These are phyloP conservation scores for Notamacropus eugenii DNA, from an alignment of 2,797 vertebrate genomes.

Conservation along the genomic window DNA sequence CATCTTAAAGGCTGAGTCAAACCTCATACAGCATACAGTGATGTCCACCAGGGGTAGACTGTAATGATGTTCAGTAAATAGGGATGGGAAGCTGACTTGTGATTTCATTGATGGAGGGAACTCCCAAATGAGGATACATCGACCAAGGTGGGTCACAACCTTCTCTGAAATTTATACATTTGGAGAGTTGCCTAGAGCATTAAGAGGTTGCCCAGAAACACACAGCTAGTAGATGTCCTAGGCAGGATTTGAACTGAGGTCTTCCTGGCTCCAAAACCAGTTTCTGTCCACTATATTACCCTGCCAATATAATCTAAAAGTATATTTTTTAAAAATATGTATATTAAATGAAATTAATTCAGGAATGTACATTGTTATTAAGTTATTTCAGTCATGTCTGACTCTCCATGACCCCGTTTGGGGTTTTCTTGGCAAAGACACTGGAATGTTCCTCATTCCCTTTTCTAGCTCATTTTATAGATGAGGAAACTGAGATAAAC, in stretches of 20 bases:
- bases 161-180: neutral
- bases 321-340: neutral
- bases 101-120: neutral
- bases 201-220: neutral
- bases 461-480: neutral
- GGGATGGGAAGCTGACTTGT: neutral
- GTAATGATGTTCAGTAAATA: neutral
- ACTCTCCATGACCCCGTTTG: neutral
- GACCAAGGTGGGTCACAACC: neutral
- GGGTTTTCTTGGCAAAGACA: neutral
- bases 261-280: neutral
- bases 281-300: neutral
- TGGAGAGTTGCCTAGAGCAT: neutral
- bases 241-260: neutral
- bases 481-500: neutral
- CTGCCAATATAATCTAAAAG: neutral
- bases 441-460: neutral
- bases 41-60: neutral
- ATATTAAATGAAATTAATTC: neutral
- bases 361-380: neutral
- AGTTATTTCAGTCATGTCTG: neutral
- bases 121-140: neutral
- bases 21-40: neutral
- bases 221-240: neutral
- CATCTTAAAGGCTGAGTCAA: neutral